Percentiles rank a stretch among this genome's conserved stretches.
These are phyloP conservation scores for Cylloceria caligata DNA, from an alignment of 2,888 invertebrate genomes.

Conservation along the genomic window DNA sequence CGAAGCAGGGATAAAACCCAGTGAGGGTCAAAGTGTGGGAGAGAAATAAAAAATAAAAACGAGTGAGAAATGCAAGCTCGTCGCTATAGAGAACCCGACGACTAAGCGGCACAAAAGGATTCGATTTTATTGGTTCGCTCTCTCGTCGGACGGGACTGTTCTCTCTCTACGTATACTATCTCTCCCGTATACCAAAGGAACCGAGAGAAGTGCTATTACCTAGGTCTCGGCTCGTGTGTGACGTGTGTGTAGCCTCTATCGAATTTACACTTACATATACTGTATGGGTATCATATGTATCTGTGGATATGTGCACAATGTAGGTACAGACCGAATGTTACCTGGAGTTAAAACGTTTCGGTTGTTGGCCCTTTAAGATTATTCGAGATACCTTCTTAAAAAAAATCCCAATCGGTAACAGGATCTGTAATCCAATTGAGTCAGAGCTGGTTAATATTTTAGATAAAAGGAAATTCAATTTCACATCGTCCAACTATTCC, in stretches of 20 bases:
- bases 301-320: slow-evolving; percentile 6
- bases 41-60: slow-evolving; percentile 32
- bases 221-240: slow-evolving; percentile 33
- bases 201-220: slow-evolving; percentile 36
- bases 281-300: slow-evolving; percentile 18
- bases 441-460: no score
- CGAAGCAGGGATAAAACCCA: slow-evolving; percentile 26
- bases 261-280: slow-evolving; percentile 34
- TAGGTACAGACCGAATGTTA: neutral
- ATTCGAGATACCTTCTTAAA: no score
- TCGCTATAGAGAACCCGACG: slow-evolving; percentile 46
- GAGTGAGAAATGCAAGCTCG: slow-evolving; percentile 62
- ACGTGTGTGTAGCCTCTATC: slow-evolving; percentile 38
- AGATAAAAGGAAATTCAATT: no score
- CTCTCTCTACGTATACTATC: slow-evolving; percentile 40
- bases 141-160: slow-evolving; percentile 56
- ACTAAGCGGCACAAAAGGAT: slow-evolving; percentile 71
- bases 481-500: no score
- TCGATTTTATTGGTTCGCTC: slow-evolving; percentile 76
- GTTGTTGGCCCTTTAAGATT: neutral
- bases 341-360: neutral
- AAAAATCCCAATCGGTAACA: no score
- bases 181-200: slow-evolving; percentile 52
- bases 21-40: slow-evolving; percentile 18
- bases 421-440: no score